Conservation (phyloP, 2,888 invertebrate species). For the Nomada lathburiana region DNA sequence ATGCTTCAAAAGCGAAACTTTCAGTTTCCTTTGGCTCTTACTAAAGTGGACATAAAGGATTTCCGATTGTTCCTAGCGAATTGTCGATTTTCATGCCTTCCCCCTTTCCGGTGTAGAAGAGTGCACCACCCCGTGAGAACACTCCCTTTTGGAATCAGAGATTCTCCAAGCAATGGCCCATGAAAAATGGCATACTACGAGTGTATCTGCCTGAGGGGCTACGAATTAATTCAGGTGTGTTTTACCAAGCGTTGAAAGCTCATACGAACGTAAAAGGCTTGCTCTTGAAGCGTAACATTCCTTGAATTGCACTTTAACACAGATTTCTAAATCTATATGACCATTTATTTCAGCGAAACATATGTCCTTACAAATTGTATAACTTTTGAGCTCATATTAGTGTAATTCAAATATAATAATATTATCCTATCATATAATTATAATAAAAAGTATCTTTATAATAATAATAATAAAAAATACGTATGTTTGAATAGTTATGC, state of each 20-base stretch:
- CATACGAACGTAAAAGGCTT: not conserved
- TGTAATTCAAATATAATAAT: no score
- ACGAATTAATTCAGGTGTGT: conserved; percentile 41
- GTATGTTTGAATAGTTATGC: no score
- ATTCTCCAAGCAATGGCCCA: conserved; percentile 63
- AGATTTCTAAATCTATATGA: not conserved
- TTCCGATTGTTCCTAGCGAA: conserved; percentile 32
- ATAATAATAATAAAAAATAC: no score
- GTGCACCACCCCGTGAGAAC: conserved; percentile 49
- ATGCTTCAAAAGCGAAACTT: conserved; percentile 13
- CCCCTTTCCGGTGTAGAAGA: conserved; percentile 43
- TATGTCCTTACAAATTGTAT: no score
- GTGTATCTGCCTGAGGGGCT: conserved; percentile 34
- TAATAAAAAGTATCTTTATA: no score
- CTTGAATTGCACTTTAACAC: not conserved
- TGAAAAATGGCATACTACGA: conserved; percentile 49
- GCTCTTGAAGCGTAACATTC: conserved; percentile 5
- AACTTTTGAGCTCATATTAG: no score
- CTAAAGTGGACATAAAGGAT: conserved; percentile 26
- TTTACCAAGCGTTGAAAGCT: conserved; percentile 16
- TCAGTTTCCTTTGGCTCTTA: conserved; percentile 16
- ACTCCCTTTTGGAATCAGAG: conserved; percentile 53
- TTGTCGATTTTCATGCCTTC: conserved; percentile 29
- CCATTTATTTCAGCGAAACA: not conserved
- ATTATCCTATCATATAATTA: no score